Percentiles rank a stretch among this genome's conserved stretches.
These are phyloP conservation scores for Diadegma fenestrale DNA, from an alignment of 2,888 invertebrate genomes.

Conservation along the genomic window DNA sequence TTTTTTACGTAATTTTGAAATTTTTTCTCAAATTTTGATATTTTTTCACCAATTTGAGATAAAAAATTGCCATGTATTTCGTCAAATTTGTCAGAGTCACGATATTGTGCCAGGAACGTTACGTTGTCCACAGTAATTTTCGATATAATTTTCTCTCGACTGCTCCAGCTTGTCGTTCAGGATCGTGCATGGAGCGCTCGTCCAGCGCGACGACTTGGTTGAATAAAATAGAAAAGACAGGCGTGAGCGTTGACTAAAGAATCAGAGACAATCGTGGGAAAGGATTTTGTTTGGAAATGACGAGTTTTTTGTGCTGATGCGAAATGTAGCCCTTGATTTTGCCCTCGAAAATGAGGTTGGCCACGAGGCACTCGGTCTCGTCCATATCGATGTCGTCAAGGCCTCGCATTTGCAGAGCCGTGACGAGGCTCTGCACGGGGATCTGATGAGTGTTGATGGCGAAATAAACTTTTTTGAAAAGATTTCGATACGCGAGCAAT, in stretches of 20 bases:
- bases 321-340: slow-evolving; percentile 99
- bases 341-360: slow-evolving; percentile 98
- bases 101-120: no score
- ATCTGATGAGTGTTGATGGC: slow-evolving; percentile 94
- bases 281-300: slow-evolving; percentile 98
- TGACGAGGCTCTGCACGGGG: slow-evolving; percentile 93
- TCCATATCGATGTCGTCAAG: slow-evolving; percentile 95
- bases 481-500: slow-evolving; percentile 97
- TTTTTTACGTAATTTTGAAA: no score
- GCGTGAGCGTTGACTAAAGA: slow-evolving; percentile 79
- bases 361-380: slow-evolving; percentile 98
- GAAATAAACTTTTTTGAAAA: slow-evolving; percentile 96
- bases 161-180: not conserved
- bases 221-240: not conserved
- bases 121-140: no score
- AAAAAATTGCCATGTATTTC: no score
- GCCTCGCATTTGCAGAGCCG: slow-evolving; percentile 93
- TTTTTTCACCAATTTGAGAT: no score
- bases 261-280: slow-evolving; percentile 93
- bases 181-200: not conserved
- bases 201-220: not conserved
- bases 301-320: slow-evolving; percentile 97
- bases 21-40: no score
- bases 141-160: no score
- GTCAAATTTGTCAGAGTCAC: no score